These are phyloP conservation scores for Epinephelus coioides DNA, from an alignment of 2,797 vertebrate species.

Conservation along the genomic window DNA sequence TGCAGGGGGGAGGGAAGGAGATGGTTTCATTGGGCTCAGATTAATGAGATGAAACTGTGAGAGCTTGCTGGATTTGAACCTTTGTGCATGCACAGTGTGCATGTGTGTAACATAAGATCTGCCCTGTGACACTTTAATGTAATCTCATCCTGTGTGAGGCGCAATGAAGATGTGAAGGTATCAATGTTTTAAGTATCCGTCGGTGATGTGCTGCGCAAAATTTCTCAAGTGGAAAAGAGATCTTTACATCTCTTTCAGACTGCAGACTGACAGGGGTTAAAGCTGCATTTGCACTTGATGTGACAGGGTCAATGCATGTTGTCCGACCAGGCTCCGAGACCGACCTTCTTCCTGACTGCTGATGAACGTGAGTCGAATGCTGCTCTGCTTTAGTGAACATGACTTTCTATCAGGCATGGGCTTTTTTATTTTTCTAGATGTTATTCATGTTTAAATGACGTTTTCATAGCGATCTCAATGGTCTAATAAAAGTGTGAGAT, in stretches of 20 bases:
- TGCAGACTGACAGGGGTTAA: conserved; percentile 29
- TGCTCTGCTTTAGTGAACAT: conserved; percentile 22
- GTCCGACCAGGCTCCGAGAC: not conserved
- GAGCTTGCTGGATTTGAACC: conserved; percentile 26
- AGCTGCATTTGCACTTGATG: conserved; percentile 4
- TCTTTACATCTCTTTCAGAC: conserved; percentile 11
- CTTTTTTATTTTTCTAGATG: not conserved
- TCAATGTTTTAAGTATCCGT: not conserved
- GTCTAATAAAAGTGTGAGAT: not conserved
- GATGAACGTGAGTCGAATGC: not conserved
- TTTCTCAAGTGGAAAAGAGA: not conserved
- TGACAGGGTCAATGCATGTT: not conserved
- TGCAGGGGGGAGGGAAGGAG: not conserved
- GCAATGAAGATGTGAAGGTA: conserved; percentile 9
- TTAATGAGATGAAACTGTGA: conserved; percentile 34
- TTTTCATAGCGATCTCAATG: not conserved
- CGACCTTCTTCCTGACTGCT: not conserved
- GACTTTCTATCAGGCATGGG: not conserved
- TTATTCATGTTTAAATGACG: not conserved
- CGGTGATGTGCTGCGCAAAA: not conserved
- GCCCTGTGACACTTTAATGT: conserved; percentile 24
- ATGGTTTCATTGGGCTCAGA: not conserved
- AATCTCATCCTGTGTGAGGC: conserved; percentile 17
- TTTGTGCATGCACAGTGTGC: conserved; percentile 14
- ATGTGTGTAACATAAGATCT: conserved; percentile 23